Evolutionary conservation across 2,888 invertebrate species (phyloP).

Genomic region (Melanostoma scalare): DNA sequence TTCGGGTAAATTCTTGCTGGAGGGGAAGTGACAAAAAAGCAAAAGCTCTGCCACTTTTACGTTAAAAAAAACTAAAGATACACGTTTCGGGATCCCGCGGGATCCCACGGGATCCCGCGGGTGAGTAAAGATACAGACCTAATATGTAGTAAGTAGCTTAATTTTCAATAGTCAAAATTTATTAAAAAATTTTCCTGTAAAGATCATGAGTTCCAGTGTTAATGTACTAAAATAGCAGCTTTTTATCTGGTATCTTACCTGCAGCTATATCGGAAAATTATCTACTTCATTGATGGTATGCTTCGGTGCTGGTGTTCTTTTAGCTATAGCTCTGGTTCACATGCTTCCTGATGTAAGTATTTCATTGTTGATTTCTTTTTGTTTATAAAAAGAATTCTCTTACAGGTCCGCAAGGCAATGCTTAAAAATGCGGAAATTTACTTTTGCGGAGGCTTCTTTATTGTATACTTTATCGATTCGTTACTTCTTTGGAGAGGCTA

Average conservation of each 20-base stretch:
- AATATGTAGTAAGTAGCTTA: slow-evolving; percentile 29
- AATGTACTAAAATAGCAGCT: slow-evolving; percentile 84
- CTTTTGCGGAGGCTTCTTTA: slow-evolving; percentile 87
- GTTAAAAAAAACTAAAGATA: no score
- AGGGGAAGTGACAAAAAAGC: no score
- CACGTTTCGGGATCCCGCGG: no score
- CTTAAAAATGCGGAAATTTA: slow-evolving; percentile 85
- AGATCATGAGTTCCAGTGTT: slow-evolving; percentile 44
- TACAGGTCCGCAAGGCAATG: slow-evolving; percentile 83
- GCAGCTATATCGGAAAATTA: slow-evolving; percentile 85
- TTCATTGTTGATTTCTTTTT: no score
- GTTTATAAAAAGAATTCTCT: slow-evolving; percentile 23
- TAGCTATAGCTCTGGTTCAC: slow-evolving; percentile 89
- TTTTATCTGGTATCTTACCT: slow-evolving; percentile 88
- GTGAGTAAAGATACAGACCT: no score
- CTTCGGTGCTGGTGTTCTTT: slow-evolving; percentile 91
- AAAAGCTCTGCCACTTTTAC: no score
- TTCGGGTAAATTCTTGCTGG: no score
- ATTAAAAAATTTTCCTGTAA: not conserved
- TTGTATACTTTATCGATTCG: slow-evolving; percentile 89
- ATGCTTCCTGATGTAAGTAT: slow-evolving; percentile 89
- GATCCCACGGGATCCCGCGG: no score
- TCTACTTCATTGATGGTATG: slow-evolving; percentile 88
- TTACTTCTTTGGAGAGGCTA: slow-evolving; percentile 84
- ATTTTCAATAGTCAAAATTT: not conserved